These are phyloP conservation scores for Silurus lanzhouensis DNA, from an alignment of 2,797 vertebrate species.

Conservation along the genomic window DNA sequence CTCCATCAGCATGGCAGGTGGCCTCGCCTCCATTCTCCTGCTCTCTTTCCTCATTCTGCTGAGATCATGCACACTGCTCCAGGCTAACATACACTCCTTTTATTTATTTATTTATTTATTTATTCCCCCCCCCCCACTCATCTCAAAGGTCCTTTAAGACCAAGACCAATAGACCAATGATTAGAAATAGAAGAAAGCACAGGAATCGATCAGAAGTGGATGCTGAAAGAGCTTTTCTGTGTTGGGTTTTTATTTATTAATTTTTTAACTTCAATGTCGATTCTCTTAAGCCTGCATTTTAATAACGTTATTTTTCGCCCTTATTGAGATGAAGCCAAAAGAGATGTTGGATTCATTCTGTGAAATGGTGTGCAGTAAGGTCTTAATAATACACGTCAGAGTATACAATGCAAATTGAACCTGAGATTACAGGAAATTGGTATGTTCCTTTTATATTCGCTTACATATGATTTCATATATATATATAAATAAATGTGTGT, in stretches of 20 bases:
- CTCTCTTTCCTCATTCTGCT: neutral
- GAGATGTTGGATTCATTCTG: neutral
- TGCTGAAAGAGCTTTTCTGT: neutral
- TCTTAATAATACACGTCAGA: neutral
- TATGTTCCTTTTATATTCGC: neutral
- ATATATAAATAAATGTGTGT: no score
- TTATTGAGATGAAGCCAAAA: neutral
- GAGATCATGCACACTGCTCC: conserved; percentile 22
- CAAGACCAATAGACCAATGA: neutral
- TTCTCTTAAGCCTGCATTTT: neutral
- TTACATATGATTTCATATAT: no score
- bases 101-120: no score
- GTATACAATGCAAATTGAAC: neutral
- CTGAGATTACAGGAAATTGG: neutral
- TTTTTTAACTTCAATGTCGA: neutral
- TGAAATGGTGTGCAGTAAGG: neutral
- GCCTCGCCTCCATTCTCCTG: conserved; percentile 2
- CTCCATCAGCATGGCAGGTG: conserved; percentile 27
- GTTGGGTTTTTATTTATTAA: conserved; percentile 2
- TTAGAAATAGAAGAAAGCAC: conserved; percentile 44
- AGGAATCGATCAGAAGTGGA: conserved; percentile 13
- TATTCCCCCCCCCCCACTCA: neutral
- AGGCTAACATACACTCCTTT: neutral
- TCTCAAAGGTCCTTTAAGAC: conserved; percentile 11
- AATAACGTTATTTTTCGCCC: neutral